Conservation (phyloP, 2,888 invertebrate genomes). For the Eupelmus urozonus region DNA sequence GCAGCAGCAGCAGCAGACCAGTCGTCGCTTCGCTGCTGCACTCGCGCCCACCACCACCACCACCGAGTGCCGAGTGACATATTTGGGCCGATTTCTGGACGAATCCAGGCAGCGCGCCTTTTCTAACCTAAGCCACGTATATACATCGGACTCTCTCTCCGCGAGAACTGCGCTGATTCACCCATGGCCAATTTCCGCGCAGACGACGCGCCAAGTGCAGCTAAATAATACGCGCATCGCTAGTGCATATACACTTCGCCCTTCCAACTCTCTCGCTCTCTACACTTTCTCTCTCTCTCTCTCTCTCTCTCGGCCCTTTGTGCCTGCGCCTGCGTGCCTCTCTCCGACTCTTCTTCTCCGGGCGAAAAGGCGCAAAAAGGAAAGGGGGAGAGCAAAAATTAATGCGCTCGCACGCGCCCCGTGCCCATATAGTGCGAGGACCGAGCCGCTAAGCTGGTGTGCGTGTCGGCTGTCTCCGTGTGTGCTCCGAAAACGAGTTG, state of each 20-base stretch:
- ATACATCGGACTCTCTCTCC: too few relatives aligned
- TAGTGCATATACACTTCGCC: too few relatives aligned
- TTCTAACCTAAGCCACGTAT: slow-evolving; percentile 22
- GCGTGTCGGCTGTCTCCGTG: neutral
- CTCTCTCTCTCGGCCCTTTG: too few relatives aligned
- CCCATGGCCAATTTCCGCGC: too few relatives aligned
- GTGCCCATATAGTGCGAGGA: too few relatives aligned
- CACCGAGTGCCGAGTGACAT: slow-evolving; percentile 31
- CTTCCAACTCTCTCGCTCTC: too few relatives aligned
- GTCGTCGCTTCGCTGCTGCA: neutral
- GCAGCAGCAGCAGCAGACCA: neutral
- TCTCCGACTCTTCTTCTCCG: neutral
- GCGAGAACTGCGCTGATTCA: too few relatives aligned
- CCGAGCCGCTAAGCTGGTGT: neutral
- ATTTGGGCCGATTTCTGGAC: slow-evolving; percentile 35
- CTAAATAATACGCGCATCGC: too few relatives aligned
- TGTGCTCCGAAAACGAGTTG: neutral
- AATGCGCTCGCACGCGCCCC: slow-evolving; percentile 2
- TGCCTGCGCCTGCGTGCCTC: neutral
- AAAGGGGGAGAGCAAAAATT: neutral
- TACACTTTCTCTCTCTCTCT: too few relatives aligned
- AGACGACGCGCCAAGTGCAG: too few relatives aligned
- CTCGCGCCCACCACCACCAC: neutral
- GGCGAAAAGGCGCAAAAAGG: neutral
- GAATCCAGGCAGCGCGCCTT: neutral